These are phyloP conservation scores for Synergus umbraculus DNA, from an alignment of 2,888 invertebrate species.

Conservation along the genomic window DNA sequence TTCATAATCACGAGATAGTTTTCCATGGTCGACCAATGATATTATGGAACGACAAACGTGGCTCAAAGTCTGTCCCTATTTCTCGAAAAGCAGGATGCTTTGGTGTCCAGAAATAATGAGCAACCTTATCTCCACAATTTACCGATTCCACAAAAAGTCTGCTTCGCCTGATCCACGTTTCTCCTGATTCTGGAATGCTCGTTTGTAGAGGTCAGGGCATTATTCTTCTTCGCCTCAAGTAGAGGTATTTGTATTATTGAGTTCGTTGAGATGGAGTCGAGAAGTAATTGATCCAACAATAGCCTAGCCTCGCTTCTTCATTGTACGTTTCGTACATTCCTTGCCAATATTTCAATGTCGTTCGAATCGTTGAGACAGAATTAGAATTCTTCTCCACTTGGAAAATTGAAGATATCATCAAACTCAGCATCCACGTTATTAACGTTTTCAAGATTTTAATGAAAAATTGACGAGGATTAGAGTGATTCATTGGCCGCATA, in stretches of 20 bases:
- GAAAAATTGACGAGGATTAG: background rate
- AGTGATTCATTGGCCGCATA: too few relatives aligned
- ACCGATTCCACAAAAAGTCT: background rate
- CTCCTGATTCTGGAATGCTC: constrained; percentile 36
- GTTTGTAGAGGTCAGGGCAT: constrained; percentile 21
- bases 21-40: background rate
- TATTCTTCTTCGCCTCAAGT: constrained; percentile 23
- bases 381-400: constrained; percentile 19
- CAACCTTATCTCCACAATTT: background rate
- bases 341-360: constrained; percentile 24
- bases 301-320: constrained; percentile 15
- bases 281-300: constrained; percentile 40
- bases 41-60: background rate
- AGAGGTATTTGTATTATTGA: constrained; percentile 37
- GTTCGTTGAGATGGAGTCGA: constrained; percentile 27
- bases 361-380: background rate
- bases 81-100: background rate
- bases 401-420: constrained; percentile 18
- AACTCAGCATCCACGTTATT: constrained; percentile 1
- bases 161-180: background rate
- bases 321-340: constrained; percentile 18
- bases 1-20: background rate
- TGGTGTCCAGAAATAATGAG: constrained; percentile 24
- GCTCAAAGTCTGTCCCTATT: background rate
- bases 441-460: constrained; percentile 8